phyloP scores from a whole-genome alignment of 1,140 invertebrate species.

The Phthorimaea operculella region DNA sequence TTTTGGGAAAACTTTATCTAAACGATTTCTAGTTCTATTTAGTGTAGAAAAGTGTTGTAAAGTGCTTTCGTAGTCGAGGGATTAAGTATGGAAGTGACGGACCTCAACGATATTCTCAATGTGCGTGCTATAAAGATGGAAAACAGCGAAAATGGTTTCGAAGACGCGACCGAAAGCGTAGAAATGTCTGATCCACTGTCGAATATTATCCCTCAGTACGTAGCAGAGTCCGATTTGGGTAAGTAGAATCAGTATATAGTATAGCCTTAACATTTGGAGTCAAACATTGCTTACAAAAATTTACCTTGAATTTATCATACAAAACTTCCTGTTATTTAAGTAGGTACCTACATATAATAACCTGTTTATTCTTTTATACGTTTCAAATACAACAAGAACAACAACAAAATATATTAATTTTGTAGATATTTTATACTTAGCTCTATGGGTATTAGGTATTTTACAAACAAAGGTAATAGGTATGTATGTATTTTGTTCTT shows the following conservation, averaged over 20 bases:
- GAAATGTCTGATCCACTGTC: constrained; percentile 45
- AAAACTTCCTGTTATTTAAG: too few species aligned
- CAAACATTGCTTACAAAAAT: too few species aligned
- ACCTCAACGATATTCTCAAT: constrained; percentile 51
- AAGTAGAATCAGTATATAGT: constrained; percentile 13
- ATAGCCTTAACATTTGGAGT: too few species aligned
- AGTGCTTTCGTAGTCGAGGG: too few species aligned
- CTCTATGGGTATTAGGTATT: too few species aligned
- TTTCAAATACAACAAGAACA: too few species aligned
- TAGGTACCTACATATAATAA: too few species aligned
- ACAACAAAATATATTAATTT: too few species aligned
- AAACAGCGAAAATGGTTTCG: constrained; percentile 37
- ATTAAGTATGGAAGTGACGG: constrained; percentile 45
- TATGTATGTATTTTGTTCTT: background rate
- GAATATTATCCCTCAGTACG: constrained; percentile 54
- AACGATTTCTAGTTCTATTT: background rate
- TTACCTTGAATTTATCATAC: too few species aligned
- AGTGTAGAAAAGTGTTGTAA: background rate
- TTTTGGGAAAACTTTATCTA: constrained; percentile 6
- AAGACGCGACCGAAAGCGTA: constrained; percentile 25
- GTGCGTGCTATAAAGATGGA: constrained; percentile 58
- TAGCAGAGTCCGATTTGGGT: constrained; percentile 58
- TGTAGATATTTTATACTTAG: too few species aligned
- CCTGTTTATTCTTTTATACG: too few species aligned
- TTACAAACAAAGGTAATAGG: too few species aligned